These are phyloP conservation scores for Chloroclysta siterata DNA, from an alignment of 2,888 invertebrate species.

Conservation along the genomic window DNA sequence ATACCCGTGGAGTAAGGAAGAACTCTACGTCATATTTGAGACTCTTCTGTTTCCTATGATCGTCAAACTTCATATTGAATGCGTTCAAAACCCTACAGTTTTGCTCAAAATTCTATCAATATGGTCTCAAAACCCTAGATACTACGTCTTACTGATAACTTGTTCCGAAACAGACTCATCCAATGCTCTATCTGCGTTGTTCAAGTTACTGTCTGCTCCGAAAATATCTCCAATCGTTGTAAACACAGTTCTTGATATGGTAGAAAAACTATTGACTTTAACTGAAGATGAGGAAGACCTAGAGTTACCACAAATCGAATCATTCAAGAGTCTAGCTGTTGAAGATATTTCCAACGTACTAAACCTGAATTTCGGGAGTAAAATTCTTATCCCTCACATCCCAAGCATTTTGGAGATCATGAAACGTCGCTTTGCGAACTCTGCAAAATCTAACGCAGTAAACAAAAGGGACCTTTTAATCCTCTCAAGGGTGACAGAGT, in stretches of 20 bases:
- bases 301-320: slow-evolving; percentile 67
- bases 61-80: slow-evolving; percentile 90
- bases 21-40: slow-evolving; percentile 90
- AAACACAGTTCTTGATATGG: slow-evolving; percentile 88
- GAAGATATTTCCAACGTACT: slow-evolving; percentile 41
- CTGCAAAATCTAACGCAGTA: slow-evolving; percentile 84
- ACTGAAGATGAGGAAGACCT: slow-evolving; percentile 85
- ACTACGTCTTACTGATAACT: slow-evolving; percentile 89
- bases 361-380: slow-evolving; percentile 89
- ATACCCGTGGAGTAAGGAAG: slow-evolving; percentile 88
- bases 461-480: slow-evolving; percentile 90
- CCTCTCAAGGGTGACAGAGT: slow-evolving; percentile 90
- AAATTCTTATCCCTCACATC: slow-evolving; percentile 90
- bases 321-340: slow-evolving; percentile 64
- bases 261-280: slow-evolving; percentile 89
- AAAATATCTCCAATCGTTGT: slow-evolving; percentile 88
- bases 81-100: slow-evolving; percentile 92
- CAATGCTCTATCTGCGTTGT: slow-evolving; percentile 87
- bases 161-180: slow-evolving; percentile 73
- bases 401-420: slow-evolving; percentile 88
- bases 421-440: slow-evolving; percentile 86
- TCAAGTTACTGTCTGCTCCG: slow-evolving; percentile 88
- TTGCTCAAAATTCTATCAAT: slow-evolving; percentile 90
- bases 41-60: slow-evolving; percentile 93
- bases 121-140: slow-evolving; percentile 93